Percentiles rank a stretch among this genome's conserved stretches.
Evolutionary conservation across 2,113 vertebrate species (phyloP).

Genomic region (Scalopus aquaticus): DNA sequence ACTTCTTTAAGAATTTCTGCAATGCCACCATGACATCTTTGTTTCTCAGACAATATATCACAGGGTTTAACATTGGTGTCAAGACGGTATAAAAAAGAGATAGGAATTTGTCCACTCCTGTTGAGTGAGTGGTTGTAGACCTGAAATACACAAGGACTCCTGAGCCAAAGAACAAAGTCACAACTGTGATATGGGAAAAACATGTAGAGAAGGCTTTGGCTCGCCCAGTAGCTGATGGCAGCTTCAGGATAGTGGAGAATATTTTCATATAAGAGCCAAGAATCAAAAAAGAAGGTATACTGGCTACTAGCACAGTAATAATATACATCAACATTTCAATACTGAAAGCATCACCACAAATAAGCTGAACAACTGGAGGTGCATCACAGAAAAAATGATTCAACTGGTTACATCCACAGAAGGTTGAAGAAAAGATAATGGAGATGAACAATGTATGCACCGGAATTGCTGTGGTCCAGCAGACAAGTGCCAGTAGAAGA

Average conservation of each 20-base stretch:
- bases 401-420: slow-evolving; percentile 27
- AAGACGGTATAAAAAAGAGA: slow-evolving; percentile 55
- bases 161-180: slow-evolving; percentile 56
- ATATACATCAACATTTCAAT: slow-evolving; percentile 22
- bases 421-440: not conserved
- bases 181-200: slow-evolving; percentile 41
- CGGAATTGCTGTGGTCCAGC: not conserved
- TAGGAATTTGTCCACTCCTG: slow-evolving; percentile 29
- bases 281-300: slow-evolving; percentile 26
- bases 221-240: not conserved
- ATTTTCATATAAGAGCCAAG: slow-evolving; percentile 43
- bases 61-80: not conserved
- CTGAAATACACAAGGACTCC: not conserved
- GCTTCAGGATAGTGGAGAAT: slow-evolving; percentile 26
- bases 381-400: slow-evolving; percentile 65
- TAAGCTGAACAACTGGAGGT: not conserved
- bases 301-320: not conserved
- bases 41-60: slow-evolving; percentile 50
- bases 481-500: not conserved
- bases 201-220: slow-evolving; percentile 35
- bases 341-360: slow-evolving; percentile 16
- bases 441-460: not conserved
- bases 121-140: slow-evolving; percentile 13
- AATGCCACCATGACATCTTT: slow-evolving; percentile 39
- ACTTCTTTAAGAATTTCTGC: not conserved